Percentiles rank a stretch among this genome's conserved stretches.
phyloP scores from a whole-genome alignment of 2,797 vertebrate genomes.

The Squalus acanthias region DNA sequence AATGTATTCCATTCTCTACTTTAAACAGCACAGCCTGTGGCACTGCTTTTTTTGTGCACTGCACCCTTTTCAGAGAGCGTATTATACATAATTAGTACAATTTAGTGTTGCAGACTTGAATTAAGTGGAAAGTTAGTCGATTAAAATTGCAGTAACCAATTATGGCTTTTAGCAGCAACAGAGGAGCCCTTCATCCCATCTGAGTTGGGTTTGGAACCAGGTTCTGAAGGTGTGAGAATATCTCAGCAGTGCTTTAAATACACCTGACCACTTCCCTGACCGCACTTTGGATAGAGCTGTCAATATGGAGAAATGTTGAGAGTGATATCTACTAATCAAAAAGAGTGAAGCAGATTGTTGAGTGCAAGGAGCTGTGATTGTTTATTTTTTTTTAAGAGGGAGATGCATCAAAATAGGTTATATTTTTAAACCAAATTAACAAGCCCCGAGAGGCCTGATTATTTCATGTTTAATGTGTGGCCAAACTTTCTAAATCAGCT shows the following conservation, averaged over 20 bases:
- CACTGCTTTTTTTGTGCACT: not conserved
- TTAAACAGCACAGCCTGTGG: not conserved
- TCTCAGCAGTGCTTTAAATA: not conserved
- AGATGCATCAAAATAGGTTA: too few relatives aligned
- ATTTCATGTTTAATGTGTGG: not conserved
- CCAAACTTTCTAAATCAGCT: not conserved
- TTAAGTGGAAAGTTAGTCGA: not conserved
- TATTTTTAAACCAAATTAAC: not conserved
- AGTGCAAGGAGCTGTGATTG: not conserved
- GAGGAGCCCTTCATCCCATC: not conserved
- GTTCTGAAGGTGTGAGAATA: not conserved
- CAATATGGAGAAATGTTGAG: not conserved
- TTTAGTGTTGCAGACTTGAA: not conserved
- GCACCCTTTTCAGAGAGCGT: not conserved
- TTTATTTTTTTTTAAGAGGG: not conserved
- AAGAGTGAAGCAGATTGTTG: not conserved
- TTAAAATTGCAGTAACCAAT: not conserved
- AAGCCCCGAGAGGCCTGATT: not conserved
- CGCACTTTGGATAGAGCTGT: not conserved
- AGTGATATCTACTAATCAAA: not conserved
- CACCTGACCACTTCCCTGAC: not conserved
- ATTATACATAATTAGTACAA: not conserved
- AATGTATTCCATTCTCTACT: not conserved
- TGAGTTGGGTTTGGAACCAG: not conserved
- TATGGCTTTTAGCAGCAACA: not conserved